Conservation (phyloP, 2,113 vertebrate species). For the Craseonycteris thonglongyai region DNA sequence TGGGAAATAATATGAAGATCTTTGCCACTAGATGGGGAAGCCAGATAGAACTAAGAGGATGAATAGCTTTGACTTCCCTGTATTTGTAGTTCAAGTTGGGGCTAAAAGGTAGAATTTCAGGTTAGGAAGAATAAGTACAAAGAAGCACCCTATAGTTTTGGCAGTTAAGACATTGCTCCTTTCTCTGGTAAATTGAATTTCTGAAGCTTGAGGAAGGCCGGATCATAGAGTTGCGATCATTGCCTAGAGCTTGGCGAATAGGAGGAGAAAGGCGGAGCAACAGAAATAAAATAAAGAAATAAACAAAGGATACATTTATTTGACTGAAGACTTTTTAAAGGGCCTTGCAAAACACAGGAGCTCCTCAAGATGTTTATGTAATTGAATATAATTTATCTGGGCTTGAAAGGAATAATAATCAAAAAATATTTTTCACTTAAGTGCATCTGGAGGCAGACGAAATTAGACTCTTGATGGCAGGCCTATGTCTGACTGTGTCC, state of each 20-base stretch:
- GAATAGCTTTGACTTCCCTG: not conserved
- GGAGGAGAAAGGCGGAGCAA: not conserved
- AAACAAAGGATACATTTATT: conserved; percentile 47
- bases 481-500: not conserved
- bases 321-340: conserved; percentile 2
- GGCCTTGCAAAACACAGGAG: conserved; percentile 36
- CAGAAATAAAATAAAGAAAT: conserved; percentile 42
- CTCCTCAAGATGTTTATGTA: conserved; percentile 47
- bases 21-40: not conserved
- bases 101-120: conserved; percentile 46
- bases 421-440: conserved; percentile 27
- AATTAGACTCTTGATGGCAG: not conserved
- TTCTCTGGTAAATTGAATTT: conserved; percentile 28
- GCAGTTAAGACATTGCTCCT: not conserved
- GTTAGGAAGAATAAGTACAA: not conserved
- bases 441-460: conserved; percentile 22
- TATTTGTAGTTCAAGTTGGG: conserved; percentile 16
- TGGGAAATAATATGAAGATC: not conserved
- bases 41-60: not conserved
- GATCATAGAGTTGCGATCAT: not conserved
- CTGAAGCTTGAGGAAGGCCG: not conserved
- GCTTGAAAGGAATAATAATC: conserved; percentile 49
- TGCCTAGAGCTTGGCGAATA: not conserved
- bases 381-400: conserved; percentile 57
- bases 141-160: not conserved